Conservation (phyloP, 2,113 vertebrate genomes). For the Dicaeum eximium region DNA sequence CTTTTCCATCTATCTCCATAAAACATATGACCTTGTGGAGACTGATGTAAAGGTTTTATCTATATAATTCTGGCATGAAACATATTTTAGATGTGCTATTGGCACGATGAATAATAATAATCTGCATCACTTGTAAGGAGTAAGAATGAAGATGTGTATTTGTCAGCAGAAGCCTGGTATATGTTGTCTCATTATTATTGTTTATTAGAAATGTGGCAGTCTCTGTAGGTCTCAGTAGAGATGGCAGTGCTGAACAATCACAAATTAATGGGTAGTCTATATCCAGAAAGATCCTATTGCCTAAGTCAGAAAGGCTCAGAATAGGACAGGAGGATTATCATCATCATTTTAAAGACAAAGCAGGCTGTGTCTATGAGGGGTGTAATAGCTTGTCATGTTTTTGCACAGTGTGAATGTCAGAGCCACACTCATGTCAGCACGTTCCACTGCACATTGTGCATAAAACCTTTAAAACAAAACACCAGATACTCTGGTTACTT, state of each 20-base stretch:
- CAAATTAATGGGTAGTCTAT: background rate
- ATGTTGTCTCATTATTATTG: background rate
- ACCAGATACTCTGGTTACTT: background rate
- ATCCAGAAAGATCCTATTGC: background rate
- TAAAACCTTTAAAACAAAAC: background rate
- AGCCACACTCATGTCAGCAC: background rate
- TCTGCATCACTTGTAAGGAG: background rate
- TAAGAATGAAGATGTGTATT: background rate
- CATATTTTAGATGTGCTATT: background rate
- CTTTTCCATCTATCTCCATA: background rate
- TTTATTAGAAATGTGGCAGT: background rate
- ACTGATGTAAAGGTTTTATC: background rate
- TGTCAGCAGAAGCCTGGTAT: background rate
- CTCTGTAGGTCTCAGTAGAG: background rate
- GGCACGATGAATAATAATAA: background rate
- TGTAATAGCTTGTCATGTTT: background rate
- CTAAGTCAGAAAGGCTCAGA: background rate
- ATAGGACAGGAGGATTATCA: background rate
- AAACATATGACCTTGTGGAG: background rate
- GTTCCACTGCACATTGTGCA: background rate
- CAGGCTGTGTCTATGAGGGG: background rate
- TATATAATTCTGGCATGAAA: background rate
- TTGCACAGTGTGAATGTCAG: background rate
- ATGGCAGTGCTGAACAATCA: background rate
- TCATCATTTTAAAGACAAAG: background rate